These are phyloP conservation scores for Petrophora chlorosata DNA, from an alignment of 2,888 invertebrate genomes.

Conservation along the genomic window DNA sequence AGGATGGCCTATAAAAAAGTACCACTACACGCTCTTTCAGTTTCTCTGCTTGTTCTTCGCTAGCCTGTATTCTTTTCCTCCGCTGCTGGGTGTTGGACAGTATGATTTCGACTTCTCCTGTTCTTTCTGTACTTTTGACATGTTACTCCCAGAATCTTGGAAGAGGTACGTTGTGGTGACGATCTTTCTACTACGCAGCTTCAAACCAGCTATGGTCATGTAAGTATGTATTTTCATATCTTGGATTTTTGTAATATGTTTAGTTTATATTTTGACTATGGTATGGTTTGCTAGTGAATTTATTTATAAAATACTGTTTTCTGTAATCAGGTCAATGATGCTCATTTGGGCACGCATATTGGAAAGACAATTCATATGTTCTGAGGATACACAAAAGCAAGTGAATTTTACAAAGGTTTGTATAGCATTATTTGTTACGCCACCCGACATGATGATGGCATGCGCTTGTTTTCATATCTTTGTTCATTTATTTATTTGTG, in stretches of 20 bases:
- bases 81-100: conserved; percentile 64
- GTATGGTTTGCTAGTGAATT: background rate
- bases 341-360: conserved; percentile 54
- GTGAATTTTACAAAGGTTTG: conserved; percentile 27
- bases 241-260: no score
- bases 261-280: background rate
- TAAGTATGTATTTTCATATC: conserved; percentile 45
- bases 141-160: conserved; percentile 60
- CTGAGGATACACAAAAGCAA: conserved; percentile 36
- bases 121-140: conserved; percentile 64
- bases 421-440: background rate
- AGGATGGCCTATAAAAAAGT: conserved; percentile 64
- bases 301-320: conserved; percentile 3
- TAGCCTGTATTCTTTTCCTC: conserved; percentile 61
- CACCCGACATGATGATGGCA: no score
- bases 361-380: conserved; percentile 45
- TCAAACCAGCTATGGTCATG: conserved; percentile 70
- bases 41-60: conserved; percentile 62
- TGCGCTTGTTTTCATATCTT: no score
- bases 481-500: no score
- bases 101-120: conserved; percentile 72
- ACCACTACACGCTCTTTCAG: conserved; percentile 61
- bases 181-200: conserved; percentile 62
- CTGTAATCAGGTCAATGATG: conserved; percentile 52
- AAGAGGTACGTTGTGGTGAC: conserved; percentile 54